Evolutionary conservation across 2,113 vertebrate genomes (phyloP).

Genomic region (Phrynosoma blainvillii): DNA sequence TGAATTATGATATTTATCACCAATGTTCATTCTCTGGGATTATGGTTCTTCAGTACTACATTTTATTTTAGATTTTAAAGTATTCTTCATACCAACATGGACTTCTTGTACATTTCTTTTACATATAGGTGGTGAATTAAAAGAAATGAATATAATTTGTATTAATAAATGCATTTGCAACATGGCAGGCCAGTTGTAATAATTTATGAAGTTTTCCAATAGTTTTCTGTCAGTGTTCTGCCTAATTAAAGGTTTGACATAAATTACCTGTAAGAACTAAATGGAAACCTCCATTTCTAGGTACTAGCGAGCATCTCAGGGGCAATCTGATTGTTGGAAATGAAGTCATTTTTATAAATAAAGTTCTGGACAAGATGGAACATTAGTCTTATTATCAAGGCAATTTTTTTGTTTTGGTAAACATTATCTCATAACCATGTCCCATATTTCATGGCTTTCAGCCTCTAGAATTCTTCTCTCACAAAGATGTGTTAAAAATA

Average conservation of each 20-base stretch:
- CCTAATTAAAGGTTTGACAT: neutral
- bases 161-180: neutral
- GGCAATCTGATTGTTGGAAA: neutral
- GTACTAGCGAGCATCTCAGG: neutral
- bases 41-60: neutral
- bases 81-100: neutral
- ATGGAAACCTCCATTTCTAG: neutral
- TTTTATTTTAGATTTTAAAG: neutral
- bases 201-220: neutral
- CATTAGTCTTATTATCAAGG: neutral
- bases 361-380: neutral
- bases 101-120: neutral
- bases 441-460: neutral
- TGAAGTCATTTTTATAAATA: neutral
- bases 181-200: neutral
- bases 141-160: neutral
- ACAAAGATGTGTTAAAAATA: neutral
- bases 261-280: neutral
- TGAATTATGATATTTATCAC: neutral
- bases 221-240: neutral
- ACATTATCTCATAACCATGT: neutral
- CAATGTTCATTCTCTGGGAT: neutral
- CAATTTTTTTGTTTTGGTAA: neutral
- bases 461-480: neutral
- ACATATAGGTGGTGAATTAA: neutral